Evolutionary conservation across 2,797 vertebrate genomes (phyloP).

Genomic region (Ciconia nigra): DNA sequence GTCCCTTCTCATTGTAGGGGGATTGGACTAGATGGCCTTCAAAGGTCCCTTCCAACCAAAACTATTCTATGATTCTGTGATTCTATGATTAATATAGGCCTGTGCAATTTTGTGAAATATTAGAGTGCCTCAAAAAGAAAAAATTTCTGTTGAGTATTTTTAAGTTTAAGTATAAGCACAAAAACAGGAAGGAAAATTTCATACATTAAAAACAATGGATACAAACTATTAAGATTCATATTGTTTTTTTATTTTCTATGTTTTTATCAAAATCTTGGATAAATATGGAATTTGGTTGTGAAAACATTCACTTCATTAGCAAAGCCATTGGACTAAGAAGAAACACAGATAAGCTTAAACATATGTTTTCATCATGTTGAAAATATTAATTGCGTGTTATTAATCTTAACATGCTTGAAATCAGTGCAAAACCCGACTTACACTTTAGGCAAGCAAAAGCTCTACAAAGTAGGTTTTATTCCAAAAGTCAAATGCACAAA

Average conservation of each 20-base stretch:
- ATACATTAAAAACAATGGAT: not conserved
- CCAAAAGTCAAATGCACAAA: not conserved
- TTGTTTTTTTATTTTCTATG: not conserved
- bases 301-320: not conserved
- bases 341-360: not conserved
- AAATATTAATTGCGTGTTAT: not conserved
- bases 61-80: not conserved
- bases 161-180: accelerated
- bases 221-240: not conserved
- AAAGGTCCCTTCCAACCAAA: not conserved
- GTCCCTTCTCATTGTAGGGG: not conserved
- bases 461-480: not conserved
- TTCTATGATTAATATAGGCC: not conserved
- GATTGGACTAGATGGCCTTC: not conserved
- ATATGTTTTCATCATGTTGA: not conserved
- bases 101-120: not conserved
- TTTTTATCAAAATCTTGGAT: not conserved
- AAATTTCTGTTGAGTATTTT: not conserved
- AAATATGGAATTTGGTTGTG: not conserved
- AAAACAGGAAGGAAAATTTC: not conserved
- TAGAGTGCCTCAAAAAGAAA: not conserved
- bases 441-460: not conserved
- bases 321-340: not conserved
- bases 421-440: not conserved
- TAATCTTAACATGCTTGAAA: not conserved